Base-by-base conservation (phyloP, 2,113 vertebrate genomes). In the Pionites leucogaster region DNA sequence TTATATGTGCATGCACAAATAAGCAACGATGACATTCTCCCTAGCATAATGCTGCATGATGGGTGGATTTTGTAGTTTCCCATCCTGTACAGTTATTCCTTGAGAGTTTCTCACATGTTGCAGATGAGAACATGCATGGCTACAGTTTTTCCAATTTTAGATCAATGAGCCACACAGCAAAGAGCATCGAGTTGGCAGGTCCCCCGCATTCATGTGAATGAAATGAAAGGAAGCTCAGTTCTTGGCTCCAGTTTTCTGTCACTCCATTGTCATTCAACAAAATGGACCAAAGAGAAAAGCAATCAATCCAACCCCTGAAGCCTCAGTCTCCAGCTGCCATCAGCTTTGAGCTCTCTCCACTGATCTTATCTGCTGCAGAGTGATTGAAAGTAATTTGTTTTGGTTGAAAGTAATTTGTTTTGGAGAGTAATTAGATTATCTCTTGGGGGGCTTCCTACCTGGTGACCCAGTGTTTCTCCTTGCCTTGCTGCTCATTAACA, bases 361-460 rank as follows among this genome's bases (percentile, higher is more conserved):
- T 97, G 97, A 92, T 96, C 97, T 97, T 96, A 97, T 96, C 97
- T 95, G 83, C 33, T 91, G 93, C 86, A 68, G 94, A 76, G 71
- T 95, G 96, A 97, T 97, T 96, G 92, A 97, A 96, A 95, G 94
- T 96, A 96, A 98, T 98, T 98, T 97, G 98, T 98, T 98, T 97
- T 87, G 96, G 93, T 97, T 97, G 96, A 97, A 97, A 98, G 96
- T 97, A 91, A 97, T 98, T 97, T 98, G 98, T 97, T 97, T 97
- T 87, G 94, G 85, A 77, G 87, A 96, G 80, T 97, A 97, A 98
- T 97, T 96, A 82, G 87, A 96, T 97, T 97, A 95, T 92, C 96
- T 95, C 97, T 92, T 89, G 87, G 83, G 96, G 88, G 92, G 90
- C 67, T 97, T 97, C 94, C 97, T 98, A 97, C 96, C 94, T 98